phyloP scores from a whole-genome alignment of 1,140 invertebrate genomes.

The Philopotamus ludificatus region DNA sequence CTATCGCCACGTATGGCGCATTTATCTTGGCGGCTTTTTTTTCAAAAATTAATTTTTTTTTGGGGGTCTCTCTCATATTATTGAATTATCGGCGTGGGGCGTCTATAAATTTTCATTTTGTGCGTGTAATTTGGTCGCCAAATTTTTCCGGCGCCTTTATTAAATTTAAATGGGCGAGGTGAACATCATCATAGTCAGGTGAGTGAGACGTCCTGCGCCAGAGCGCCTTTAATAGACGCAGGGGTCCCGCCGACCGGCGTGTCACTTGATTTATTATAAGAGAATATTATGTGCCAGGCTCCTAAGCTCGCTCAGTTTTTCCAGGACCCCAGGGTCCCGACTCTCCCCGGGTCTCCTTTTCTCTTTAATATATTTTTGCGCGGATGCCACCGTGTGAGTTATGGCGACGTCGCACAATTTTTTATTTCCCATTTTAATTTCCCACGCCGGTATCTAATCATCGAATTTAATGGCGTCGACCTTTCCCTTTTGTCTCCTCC shows the following conservation, averaged over 20 bases:
- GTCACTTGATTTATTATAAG: conserved; percentile 39
- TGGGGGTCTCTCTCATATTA: too few species aligned
- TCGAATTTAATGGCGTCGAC: conserved; percentile 16
- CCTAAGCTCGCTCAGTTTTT: conserved; percentile 32
- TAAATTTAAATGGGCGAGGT: conserved; percentile 8
- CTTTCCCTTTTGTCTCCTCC: not conserved
- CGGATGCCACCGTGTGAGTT: conserved; percentile 23
- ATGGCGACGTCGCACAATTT: conserved; percentile 23
- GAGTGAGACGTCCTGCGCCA: not conserved
- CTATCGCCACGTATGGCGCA: too few species aligned
- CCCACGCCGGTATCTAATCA: conserved; percentile 30
- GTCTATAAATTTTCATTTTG: too few species aligned
- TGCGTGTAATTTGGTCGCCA: conserved; percentile 6
- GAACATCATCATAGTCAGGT: conserved; percentile 13
- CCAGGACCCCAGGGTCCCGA: not conserved
- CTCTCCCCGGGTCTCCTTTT: not conserved
- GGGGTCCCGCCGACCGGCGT: conserved; percentile 12
- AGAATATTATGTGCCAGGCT: conserved; percentile 38
- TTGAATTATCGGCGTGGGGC: too few species aligned
- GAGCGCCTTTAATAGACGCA: conserved; percentile 18
- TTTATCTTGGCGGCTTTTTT: too few species aligned
- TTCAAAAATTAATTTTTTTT: too few species aligned
- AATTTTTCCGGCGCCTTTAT: conserved; percentile 16
- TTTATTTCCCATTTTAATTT: conserved; percentile 37
- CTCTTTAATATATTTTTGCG: conserved; percentile 34